Evolutionary conservation across 2,113 vertebrate genomes (phyloP).

Genomic region (Cardinalis cardinalis): DNA sequence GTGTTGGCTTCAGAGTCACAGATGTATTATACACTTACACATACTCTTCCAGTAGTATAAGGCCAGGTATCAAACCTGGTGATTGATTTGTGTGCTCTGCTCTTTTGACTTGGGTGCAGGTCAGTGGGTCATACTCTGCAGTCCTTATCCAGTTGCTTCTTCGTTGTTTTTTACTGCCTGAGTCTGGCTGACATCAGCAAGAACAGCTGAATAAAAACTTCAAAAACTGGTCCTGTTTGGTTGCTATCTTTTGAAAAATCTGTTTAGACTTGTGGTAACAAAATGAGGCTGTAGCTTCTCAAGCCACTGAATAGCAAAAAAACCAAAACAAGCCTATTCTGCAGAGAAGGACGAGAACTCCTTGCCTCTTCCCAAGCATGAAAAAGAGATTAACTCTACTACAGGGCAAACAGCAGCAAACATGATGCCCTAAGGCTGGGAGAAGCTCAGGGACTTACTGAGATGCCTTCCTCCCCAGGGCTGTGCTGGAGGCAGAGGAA

Average conservation of each 20-base stretch:
- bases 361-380: not conserved
- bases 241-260: not conserved
- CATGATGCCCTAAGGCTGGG: not conserved
- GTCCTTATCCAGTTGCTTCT: not conserved
- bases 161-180: not conserved
- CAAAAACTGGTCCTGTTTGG: not conserved
- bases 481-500: not conserved
- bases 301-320: not conserved
- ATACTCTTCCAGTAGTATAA: not conserved
- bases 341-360: not conserved
- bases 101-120: not conserved
- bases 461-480: not conserved
- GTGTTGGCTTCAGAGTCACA: not conserved
- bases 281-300: not conserved
- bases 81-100: not conserved
- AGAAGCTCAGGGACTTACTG: not conserved
- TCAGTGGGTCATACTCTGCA: not conserved
- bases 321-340: not conserved
- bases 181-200: not conserved
- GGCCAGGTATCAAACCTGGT: not conserved
- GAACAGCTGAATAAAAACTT: constrained; percentile 10
- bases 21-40: not conserved
- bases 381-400: not conserved
- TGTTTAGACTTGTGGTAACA: not conserved
- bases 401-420: not conserved